Evolutionary conservation across 2,113 vertebrate species (phyloP).

Genomic region (Pachyramphus minor): DNA sequence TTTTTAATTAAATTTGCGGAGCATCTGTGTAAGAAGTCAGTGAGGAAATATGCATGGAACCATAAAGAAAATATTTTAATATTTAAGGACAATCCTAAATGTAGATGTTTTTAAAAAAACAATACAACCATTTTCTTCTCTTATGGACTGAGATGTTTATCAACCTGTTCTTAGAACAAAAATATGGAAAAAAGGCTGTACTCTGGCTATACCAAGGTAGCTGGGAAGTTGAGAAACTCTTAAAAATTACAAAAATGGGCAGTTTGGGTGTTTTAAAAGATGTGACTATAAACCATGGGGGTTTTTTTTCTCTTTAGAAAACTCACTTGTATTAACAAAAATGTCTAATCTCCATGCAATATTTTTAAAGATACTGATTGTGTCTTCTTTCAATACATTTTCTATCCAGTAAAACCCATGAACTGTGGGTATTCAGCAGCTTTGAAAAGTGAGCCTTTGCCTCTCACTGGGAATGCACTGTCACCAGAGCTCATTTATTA

Average conservation of each 20-base stretch:
- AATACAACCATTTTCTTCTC: background rate
- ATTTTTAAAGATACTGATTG: background rate
- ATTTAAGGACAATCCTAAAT: background rate
- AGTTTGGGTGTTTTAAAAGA: background rate
- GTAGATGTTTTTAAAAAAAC: fast-evolving
- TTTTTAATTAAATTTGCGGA: background rate
- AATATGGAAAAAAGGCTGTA: background rate
- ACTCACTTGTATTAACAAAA: background rate
- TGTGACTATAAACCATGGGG: background rate
- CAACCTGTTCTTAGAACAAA: background rate
- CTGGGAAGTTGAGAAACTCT: background rate
- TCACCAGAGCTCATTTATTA: background rate
- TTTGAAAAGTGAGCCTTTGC: background rate
- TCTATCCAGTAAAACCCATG: background rate
- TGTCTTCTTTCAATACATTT: background rate
- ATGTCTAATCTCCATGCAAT: background rate
- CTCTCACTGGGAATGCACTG: background rate
- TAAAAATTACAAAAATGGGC: background rate
- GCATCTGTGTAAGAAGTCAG: background rate
- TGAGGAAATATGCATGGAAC: background rate
- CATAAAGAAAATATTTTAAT: background rate
- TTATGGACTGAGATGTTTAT: background rate
- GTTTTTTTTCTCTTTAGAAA: background rate
- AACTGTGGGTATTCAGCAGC: background rate
- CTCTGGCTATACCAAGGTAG: background rate